Conservation (phyloP, 2,113 vertebrate species). For the Piprites chloris region DNA sequence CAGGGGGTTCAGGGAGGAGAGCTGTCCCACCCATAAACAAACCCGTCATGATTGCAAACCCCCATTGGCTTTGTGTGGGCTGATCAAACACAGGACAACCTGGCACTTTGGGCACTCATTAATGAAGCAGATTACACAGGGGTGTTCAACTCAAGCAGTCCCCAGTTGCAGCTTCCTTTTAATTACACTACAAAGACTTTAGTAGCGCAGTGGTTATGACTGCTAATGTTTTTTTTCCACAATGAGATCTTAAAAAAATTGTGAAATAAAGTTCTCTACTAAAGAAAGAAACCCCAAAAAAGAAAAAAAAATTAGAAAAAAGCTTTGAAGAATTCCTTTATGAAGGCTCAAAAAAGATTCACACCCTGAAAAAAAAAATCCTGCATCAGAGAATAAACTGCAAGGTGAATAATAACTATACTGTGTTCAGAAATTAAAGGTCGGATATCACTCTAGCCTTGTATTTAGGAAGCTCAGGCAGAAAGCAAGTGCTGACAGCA, state of each 20-base stretch:
- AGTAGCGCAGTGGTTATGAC: background rate
- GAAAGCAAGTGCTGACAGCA: background rate
- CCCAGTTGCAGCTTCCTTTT: background rate
- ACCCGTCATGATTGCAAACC: rapidly evolving
- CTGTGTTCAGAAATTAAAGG: background rate
- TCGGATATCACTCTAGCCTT: background rate
- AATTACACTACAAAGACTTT: background rate
- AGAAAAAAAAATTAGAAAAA: background rate
- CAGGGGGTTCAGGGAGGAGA: background rate
- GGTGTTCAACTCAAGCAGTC: background rate
- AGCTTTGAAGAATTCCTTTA: background rate
- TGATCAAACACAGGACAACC: background rate
- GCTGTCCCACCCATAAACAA: background rate
- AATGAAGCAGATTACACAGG: background rate
- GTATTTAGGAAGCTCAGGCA: background rate
- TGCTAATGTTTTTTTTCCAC: background rate
- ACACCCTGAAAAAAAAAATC: background rate
- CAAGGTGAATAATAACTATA: conserved; percentile 3
- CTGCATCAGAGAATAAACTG: background rate
- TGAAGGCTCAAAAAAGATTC: background rate
- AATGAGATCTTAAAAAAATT: background rate
- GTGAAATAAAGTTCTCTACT: background rate
- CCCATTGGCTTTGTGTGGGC: background rate
- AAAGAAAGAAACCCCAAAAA: background rate
- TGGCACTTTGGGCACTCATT: background rate